Evolutionary conservation across 2,113 vertebrate genomes (phyloP), one percentile per base, ranked within the genome.

Genomic region (Propithecus coquereli): DNA sequence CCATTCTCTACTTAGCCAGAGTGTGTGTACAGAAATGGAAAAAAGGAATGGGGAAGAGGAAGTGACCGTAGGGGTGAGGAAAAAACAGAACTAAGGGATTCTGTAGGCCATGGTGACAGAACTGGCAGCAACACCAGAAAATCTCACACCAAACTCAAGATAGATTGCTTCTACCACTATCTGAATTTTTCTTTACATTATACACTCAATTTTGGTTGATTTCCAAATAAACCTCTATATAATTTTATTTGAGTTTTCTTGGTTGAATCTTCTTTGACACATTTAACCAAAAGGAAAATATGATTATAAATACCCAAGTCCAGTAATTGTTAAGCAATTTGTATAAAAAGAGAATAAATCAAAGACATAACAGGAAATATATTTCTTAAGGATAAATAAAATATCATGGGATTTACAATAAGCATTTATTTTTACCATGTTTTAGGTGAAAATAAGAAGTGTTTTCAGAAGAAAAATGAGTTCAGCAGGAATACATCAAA

Each of bases 381-480:
- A 52, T 81, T 52, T 61, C 25, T 61, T 32, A 85, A 5, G 25
- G 70, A 71, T 77, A 80, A 82, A 47, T 85, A 68, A 57, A 89
- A 84, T 27, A 6, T 54, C 74, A 37, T 50, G 22, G 52, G 14
- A 45, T 34, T 47, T 59, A 40, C 3, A 66, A 57, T 22, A 82
- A 47, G 32, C 30, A 32, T 54, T 73, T 68, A 22, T 89, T 94
- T 91, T 89, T 18, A 52, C 13, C 3, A 3, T 81, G 76, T 73
- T 93, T 95, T 80, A 90, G n/a, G 2, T 88, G 57, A 87, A 94
- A 96, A 61, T 3, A 93, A 71, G 12, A 63, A 88, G 6, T 47
- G 1, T 94, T 94, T 94, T 13, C 66, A 50, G 37, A 92, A 94
- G 40, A 93, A 95, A 95, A 94, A 76, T 63, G 5, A 95, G 10